These are phyloP conservation scores for Progne subis DNA, from an alignment of 2,113 vertebrate genomes.

Conservation along the genomic window DNA sequence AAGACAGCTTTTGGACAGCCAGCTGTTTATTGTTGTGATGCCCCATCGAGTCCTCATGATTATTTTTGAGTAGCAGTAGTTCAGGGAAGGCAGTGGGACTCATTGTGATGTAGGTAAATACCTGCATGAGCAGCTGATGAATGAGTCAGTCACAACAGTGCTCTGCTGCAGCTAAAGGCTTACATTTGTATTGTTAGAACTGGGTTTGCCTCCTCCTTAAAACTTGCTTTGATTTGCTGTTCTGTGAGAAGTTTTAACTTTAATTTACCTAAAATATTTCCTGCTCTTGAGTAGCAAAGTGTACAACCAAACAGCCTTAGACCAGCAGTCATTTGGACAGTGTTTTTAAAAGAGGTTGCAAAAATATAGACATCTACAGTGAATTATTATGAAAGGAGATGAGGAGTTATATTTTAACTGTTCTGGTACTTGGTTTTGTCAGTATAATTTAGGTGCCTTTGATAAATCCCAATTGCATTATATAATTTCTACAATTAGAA, in stretches of 20 bases:
- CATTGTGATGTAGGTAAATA: neutral
- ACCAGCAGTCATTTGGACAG: neutral
- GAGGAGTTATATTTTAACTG: neutral
- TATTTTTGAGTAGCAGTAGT: neutral
- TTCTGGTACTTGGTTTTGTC: neutral
- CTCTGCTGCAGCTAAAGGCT: neutral
- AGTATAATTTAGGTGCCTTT: neutral
- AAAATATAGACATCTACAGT: neutral
- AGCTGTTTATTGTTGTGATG: neutral
- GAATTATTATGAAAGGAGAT: neutral
- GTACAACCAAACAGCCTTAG: neutral
- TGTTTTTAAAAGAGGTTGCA: neutral
- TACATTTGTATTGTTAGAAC: neutral
- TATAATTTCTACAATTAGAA: neutral
- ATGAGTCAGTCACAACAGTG: neutral
- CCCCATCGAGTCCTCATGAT: neutral
- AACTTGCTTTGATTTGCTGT: neutral
- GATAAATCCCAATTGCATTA: neutral
- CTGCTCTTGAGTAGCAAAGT: neutral
- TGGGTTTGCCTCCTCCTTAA: neutral
- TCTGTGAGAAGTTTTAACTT: neutral
- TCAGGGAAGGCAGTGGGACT: neutral
- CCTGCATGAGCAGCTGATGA: neutral
- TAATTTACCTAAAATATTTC: neutral
- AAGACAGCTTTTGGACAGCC: neutral